Evolutionary conservation across 2,113 vertebrate genomes (phyloP).

Genomic region (Thermophis baileyi): DNA sequence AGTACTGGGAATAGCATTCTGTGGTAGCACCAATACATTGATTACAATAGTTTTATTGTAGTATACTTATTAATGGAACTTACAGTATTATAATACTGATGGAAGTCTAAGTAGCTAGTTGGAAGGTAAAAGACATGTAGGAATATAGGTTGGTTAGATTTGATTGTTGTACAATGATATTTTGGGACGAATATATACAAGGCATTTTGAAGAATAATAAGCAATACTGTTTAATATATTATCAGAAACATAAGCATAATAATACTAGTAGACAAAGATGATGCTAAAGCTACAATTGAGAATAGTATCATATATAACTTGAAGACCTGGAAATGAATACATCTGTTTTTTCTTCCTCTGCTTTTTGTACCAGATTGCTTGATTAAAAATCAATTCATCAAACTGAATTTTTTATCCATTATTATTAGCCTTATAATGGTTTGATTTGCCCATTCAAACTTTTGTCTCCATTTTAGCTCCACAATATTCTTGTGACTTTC

Average conservation of each 20-base stretch:
- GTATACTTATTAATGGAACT: not conserved
- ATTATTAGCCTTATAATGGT: not conserved
- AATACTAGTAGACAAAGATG: too few relatives aligned
- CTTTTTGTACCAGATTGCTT: not conserved
- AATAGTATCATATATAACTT: not conserved
- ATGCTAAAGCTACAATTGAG: not conserved
- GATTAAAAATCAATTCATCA: not conserved
- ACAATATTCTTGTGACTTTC: not conserved
- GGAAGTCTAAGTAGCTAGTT: not conserved
- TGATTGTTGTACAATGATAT: not conserved
- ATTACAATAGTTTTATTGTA: not conserved
- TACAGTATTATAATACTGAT: not conserved
- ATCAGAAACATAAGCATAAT: not conserved
- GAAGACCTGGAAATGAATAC: not conserved
- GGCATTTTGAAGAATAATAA: not conserved
- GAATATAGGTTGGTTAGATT: not conserved
- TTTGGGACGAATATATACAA: not conserved
- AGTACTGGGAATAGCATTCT: not conserved
- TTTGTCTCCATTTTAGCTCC: not conserved
- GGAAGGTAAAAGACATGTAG: not conserved
- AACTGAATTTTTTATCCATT: not conserved
- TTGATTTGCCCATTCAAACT: not conserved
- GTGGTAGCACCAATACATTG: not conserved
- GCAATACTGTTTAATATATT: not conserved
- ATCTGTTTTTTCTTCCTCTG: not conserved